phyloP scores from a whole-genome alignment of 2,113 vertebrate species.

The Centrocercus urophasianus region DNA sequence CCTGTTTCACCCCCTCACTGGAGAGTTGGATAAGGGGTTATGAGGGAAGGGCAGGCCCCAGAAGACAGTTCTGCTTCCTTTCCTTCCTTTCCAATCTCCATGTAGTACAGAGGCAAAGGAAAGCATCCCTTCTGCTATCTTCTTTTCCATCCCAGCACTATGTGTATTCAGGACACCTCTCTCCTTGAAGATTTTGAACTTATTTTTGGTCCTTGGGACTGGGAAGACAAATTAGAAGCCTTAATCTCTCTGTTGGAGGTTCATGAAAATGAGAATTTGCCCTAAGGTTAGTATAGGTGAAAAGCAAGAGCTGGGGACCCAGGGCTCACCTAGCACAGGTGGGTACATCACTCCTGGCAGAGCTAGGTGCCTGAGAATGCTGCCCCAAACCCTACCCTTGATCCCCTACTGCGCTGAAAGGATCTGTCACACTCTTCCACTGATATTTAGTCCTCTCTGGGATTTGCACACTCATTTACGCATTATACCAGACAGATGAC shows the following conservation, averaged over 20 bases:
- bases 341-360: not conserved
- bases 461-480: not conserved
- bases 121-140: not conserved
- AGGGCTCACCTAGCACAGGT: not conserved
- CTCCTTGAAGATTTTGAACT: not conserved
- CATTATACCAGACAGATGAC: not conserved
- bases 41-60: not conserved
- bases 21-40: accelerated
- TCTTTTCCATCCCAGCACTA: not conserved
- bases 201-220: not conserved
- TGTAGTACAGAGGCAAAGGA: accelerated
- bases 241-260: not conserved
- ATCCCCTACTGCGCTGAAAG: accelerated
- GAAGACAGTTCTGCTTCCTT: not conserved
- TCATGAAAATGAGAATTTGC: accelerated
- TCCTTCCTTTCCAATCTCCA: not conserved
- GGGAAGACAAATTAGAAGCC: not conserved
- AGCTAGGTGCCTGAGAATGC: not conserved
- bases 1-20: not conserved
- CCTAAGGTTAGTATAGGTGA: not conserved
- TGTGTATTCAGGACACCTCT: accelerated
- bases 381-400: accelerated
- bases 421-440: not conserved
- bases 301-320: not conserved
- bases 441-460: not conserved